Evolutionary conservation across 1,140 invertebrate genomes (phyloP), one percentile per base, ranked within the genome.

Genomic region (Zaprionus tsacasi): DNA sequence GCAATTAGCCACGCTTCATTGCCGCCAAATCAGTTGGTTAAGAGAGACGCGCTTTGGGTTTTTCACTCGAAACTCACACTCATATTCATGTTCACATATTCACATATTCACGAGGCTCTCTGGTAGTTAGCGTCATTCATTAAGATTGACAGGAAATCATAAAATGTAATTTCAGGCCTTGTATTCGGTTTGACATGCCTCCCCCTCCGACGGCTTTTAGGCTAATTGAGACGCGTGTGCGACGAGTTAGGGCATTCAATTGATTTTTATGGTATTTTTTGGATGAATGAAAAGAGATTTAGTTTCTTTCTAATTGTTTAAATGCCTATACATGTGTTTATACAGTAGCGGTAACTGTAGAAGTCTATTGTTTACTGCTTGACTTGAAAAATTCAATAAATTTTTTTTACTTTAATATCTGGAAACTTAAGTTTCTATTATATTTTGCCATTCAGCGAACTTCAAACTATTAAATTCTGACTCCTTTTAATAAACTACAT

Each of bases 131-230:
- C 75, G 55, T 60, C 70, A 65, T 75, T 83, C 71, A 89, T 88
- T 72, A 75, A 78, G 85, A 83, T 75, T 88, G 83, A 88, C 83
- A 89, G 83, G 85, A 88, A 88, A 89, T 89, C 85, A 75, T 88
- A 81, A 89, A 83, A 66, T 81, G 78, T 83, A 83, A 83, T 82
- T 83, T 50, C 68, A 83, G 80, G 70, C 79, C 66, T 74, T 68
- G 65, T 73, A 57, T 40, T 63, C 27, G 21, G 57, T 61, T 71
- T 50, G 40, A 55, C 67, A 70, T 66, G 71, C 30, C 52, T 61
- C 73, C 72, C 57, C 73, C 72, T 0, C 27, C 4, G 45, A 12
- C 73, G 36, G 36, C 40, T 45, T 45, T 74, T 80, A 60, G 55
- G 77, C 77, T 80, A 87, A 87, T 87, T 83, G 83, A 80, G 43